A percentile compares a stretch with the other conserved stretches of the same genome.
These are phyloP conservation scores for Takifugu flavidus DNA, from an alignment of 2,113 vertebrate genomes.

Conservation along the genomic window DNA sequence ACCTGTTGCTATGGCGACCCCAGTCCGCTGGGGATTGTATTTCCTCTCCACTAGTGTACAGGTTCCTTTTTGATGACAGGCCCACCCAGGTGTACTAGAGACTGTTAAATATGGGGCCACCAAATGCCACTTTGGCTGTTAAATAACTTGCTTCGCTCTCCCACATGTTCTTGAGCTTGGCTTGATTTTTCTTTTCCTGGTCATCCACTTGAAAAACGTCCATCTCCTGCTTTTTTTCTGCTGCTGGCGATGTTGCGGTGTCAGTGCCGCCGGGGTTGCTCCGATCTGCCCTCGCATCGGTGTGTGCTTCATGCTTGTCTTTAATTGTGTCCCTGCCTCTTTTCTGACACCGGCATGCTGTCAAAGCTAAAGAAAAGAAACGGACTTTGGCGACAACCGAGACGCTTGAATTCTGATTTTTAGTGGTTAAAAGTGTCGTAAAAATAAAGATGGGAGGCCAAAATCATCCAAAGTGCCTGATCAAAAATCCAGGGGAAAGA, in stretches of 20 bases:
- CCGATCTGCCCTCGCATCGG: not conserved
- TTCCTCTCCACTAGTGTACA: conserved; percentile 9
- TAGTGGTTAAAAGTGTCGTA: no score
- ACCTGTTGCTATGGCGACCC: conserved; percentile 66
- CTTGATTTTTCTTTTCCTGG: conserved; percentile 13
- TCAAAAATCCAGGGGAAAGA: no score
- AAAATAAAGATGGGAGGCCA: no score
- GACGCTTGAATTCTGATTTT: conserved; percentile 7
- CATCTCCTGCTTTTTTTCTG: not conserved
- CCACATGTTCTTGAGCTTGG: not conserved
- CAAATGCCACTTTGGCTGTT: conserved; percentile 25
- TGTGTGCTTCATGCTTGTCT: conserved; percentile 24
- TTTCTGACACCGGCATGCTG: conserved; percentile 44
- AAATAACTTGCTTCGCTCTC: not conserved
- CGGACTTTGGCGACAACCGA: conserved; percentile 24
- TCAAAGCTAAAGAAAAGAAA: conserved; percentile 49
- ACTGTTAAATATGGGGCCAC: conserved; percentile 30
- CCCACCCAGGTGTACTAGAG: conserved; percentile 7
- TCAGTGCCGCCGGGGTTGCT: conserved; percentile 10
- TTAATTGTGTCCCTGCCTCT: conserved; percentile 28
- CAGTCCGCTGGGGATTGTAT: conserved; percentile 24
- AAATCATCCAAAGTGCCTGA: no score
- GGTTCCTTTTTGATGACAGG: conserved; percentile 29
- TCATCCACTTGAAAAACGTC: conserved; percentile 6
- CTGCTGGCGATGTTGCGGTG: conserved; percentile 14